A percentile compares a stretch with the other conserved stretches of the same genome.
phyloP scores from a whole-genome alignment of 2,888 invertebrate genomes.

The Alsophila aescularia region DNA sequence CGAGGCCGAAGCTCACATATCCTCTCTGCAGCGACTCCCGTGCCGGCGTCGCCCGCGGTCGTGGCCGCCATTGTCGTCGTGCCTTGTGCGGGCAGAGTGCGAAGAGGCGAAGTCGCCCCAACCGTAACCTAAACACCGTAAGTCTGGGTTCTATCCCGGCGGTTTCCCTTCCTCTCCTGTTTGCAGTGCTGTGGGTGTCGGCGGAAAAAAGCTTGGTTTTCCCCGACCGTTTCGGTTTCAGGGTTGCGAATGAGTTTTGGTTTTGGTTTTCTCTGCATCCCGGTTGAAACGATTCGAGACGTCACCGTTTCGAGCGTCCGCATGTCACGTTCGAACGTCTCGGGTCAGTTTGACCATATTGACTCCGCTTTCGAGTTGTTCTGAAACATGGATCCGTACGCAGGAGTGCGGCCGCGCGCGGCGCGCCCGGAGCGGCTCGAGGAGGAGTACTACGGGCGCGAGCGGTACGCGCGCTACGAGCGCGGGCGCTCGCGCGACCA shows the following conservation, averaged over 20 bases:
- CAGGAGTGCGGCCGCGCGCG: slow-evolving; percentile 76
- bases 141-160: slow-evolving; percentile 57
- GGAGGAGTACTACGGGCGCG: slow-evolving; percentile 81
- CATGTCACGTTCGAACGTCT: slow-evolving; percentile 14
- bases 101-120: slow-evolving; percentile 62
- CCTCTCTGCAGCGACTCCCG: slow-evolving; percentile 38
- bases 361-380: background rate
- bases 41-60: slow-evolving; percentile 47
- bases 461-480: slow-evolving; percentile 59
- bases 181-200: slow-evolving; percentile 37
- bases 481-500: slow-evolving; percentile 55
- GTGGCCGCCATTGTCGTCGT: slow-evolving; percentile 66
- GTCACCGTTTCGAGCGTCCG: slow-evolving; percentile 2
- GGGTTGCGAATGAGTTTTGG: slow-evolving; percentile 36
- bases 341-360: background rate
- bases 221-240: slow-evolving; percentile 20
- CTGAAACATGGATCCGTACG: slow-evolving; percentile 3
- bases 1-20: slow-evolving; percentile 18
- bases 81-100: slow-evolving; percentile 77
- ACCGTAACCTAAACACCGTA: slow-evolving; percentile 65
- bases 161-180: slow-evolving; percentile 36
- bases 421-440: slow-evolving; percentile 82
- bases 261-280: slow-evolving; percentile 35
- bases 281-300: slow-evolving; percentile 16
- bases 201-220: slow-evolving; percentile 3